phyloP scores from a whole-genome alignment of 2,888 invertebrate genomes.

The Cataglyphis altisquamis region DNA sequence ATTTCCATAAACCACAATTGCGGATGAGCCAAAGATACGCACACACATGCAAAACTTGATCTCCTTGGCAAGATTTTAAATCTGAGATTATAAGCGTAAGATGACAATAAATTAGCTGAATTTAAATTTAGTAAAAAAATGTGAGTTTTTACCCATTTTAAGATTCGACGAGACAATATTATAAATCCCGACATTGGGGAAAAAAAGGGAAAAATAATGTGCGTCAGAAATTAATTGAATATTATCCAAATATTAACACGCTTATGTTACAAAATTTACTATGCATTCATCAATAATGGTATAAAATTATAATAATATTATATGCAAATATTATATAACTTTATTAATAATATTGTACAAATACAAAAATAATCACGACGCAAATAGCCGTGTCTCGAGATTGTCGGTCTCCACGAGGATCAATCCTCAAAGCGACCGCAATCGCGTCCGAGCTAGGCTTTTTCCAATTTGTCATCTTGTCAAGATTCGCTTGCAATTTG shows the following conservation, averaged over 20 bases:
- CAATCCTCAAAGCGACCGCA: background rate
- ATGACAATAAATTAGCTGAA: constrained; percentile 56
- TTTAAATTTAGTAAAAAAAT: constrained; percentile 49
- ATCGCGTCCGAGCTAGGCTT: background rate
- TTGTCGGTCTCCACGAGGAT: background rate
- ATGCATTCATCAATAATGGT: background rate
- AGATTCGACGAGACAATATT: background rate
- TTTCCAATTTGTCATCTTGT: background rate
- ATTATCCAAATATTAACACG: background rate
- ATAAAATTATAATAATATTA: constrained; percentile 5
- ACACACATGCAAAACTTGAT: constrained; percentile 12
- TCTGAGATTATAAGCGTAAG: constrained; percentile 42
- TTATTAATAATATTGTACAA: background rate
- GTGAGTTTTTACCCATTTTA: background rate
- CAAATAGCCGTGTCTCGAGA: background rate
- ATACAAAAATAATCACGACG: background rate
- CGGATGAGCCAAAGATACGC: constrained; percentile 25
- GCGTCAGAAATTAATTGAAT: background rate
- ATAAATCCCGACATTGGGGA: background rate
- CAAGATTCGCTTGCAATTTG: constrained; percentile 21
- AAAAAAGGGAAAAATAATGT: background rate
- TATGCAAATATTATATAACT: background rate
- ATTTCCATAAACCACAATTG: background rate
- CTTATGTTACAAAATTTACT: background rate
- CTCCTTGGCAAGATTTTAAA: constrained; percentile 2